Base-by-base conservation (phyloP, 2,888 invertebrate genomes). In the Tachina fera region DNA sequence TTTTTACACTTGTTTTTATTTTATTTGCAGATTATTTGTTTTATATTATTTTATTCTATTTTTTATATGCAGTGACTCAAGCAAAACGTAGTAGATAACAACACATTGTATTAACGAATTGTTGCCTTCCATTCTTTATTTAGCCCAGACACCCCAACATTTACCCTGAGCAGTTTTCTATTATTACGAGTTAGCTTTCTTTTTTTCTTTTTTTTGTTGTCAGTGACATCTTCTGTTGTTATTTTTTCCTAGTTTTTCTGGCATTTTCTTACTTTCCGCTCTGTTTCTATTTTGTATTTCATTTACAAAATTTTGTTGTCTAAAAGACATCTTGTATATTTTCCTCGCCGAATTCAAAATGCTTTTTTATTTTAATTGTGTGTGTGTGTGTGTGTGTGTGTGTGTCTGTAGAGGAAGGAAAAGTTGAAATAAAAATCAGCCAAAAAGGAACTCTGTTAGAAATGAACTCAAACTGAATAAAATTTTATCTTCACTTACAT, bases 401-500 rank as follows among this genome's bases (percentile, higher is more conserved):
- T 76, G 31, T 45, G 43, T 60, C 61, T 61, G 65, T 72, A 19
- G 51, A 72, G 77, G 75, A 82, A 71, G 81, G 65, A 82, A 79
- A 60, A 84, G 56, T 71, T 79, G 74, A 60, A 75, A 83, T 68
- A 87, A 74, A 83, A 78, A 77, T 70, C 71, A 80, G 51, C 78
- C 70, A 76, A 79, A 58, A 77, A 68, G 51, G 75, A 82, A 71
- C 65, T 58, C 58, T 67, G 45, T 60, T 67, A 86, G 79, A 63
- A 82, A 78, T 47, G 47, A 51, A 53, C 61, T 70, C 51, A 60
- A 39, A 56, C 45, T 60, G 41, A 75, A 77, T 53, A 72, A 67
- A 86, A 78, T 70, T 82, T 87, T 88, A 87, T 88, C 87, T 80
- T 58, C 80, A 67, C 84, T 80, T 79, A 86, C 87, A 88, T 87